phyloP scores from a whole-genome alignment of 2,888 invertebrate genomes.

The Chrysotoxum bicinctum region DNA sequence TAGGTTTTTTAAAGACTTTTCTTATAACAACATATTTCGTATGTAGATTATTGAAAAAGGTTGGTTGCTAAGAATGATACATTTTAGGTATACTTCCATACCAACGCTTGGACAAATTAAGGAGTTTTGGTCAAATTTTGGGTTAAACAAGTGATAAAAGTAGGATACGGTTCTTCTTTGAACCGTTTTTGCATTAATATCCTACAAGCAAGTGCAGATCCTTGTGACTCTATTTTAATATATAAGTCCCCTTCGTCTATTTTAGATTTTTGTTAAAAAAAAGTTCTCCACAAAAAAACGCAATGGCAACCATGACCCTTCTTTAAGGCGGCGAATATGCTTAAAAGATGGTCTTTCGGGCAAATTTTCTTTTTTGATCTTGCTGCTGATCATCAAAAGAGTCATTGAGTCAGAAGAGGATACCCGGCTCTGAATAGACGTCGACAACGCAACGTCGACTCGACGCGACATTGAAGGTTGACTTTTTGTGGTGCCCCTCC shows the following conservation, averaged over 20 bases:
- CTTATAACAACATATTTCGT: no score
- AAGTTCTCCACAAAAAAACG: accelerated
- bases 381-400: constrained; percentile 7
- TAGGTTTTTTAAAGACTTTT: no score
- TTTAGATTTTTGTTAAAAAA: neutral
- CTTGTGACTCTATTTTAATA: no score
- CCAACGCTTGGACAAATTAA: neutral
- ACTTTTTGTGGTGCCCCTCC: constrained; percentile 27
- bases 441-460: neutral
- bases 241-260: no score
- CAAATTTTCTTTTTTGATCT: neutral
- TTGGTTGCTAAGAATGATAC: no score
- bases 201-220: no score
- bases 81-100: no score
- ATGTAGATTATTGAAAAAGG: no score
- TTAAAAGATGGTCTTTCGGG: neutral
- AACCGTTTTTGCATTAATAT: no score
- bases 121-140: no score
- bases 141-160: neutral
- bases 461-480: constrained; percentile 21
- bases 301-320: neutral
- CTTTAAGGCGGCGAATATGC: neutral
- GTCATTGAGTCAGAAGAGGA: neutral
- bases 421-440: neutral
- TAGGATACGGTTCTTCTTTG: no score